Base-by-base conservation (phyloP, 2,113 vertebrate species). In the Bubalus kerabau region DNA sequence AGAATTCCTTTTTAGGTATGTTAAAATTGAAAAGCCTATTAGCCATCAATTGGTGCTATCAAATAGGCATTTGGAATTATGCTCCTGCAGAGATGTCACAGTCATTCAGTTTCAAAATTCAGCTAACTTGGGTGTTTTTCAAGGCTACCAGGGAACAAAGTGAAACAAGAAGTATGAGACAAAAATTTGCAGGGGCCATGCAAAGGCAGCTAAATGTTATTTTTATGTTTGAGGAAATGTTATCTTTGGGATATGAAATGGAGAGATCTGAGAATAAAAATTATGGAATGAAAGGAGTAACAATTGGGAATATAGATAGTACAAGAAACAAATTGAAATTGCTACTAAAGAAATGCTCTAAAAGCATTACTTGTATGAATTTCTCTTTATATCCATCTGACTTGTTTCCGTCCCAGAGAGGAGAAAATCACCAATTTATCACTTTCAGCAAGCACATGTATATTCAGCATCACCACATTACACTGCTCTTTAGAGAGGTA, bases 171-270 rank as follows among this genome's bases (percentile, higher is more conserved):
- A 95, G 78, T 84, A 78, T 95, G 85, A 96, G 93, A 97, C 94
- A 96, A 98, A 97, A 98, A 98, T 97, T 97, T 74, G 16, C 91
- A 95, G 85, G 91, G 93, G 93, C 85, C 88, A 95, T 82, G 82
- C 96, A 97, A 96, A 97, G 93, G 91, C 93, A 98, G 93, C 93
- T 98, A 98, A 98, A 95, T 96, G 95, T 93, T 97, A 97, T 97
- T 97, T 97, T 98, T 98, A 97, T 97, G 94, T 97, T 89, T 97
- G 59, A 98, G 93, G 88, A 97, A 98, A 98, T 97, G 96, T 95
- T 97, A 96, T 98, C 97, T 98, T 97, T 97, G 98, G 97, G 96
- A 97, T 91, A 93, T 93, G 86, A 98, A 97, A 98, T 97, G 94
- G 95, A 97, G 96, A 95, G 91, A 98, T 97, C 93, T 95, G 95